phyloP scores from a whole-genome alignment of 2,797 vertebrate genomes.

The Agapornis canus region DNA sequence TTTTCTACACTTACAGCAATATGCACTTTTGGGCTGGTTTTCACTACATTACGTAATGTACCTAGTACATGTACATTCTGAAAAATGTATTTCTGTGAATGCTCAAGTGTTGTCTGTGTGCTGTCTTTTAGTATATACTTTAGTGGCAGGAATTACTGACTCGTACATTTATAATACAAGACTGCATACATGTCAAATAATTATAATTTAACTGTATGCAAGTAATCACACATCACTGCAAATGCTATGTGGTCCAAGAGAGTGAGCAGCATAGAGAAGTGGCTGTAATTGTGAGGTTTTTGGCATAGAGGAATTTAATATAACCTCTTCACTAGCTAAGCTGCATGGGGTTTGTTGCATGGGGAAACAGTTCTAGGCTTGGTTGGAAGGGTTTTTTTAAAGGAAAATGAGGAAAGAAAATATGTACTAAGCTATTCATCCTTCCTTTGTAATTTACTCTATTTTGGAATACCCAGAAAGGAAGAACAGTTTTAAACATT shows the following conservation, averaged over 20 bases:
- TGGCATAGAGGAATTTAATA: not conserved
- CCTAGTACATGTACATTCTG: not conserved
- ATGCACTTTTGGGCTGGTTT: not conserved
- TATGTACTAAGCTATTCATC: not conserved
- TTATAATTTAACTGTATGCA: not conserved
- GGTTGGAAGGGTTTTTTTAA: not conserved
- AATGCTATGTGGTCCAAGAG: not conserved
- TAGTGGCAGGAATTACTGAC: not conserved
- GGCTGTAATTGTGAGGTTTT: not conserved
- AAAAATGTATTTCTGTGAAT: not conserved
- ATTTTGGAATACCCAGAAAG: not conserved
- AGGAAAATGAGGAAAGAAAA: not conserved
- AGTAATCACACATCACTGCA: not conserved
- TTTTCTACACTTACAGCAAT: not conserved
- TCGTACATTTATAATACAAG: not conserved
- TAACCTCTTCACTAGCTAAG: not conserved
- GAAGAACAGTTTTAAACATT: too few relatives aligned
- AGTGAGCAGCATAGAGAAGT: not conserved
- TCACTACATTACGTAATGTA: not conserved
- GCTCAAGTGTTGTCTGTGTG: not conserved
- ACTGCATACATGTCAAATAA: not conserved
- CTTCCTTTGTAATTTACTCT: not conserved
- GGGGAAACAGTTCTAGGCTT: not conserved
- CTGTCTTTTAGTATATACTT: not conserved
- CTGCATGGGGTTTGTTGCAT: not conserved